Evolutionary conservation across 2,888 invertebrate genomes (phyloP).

Genomic region (Villa cingulata): DNA sequence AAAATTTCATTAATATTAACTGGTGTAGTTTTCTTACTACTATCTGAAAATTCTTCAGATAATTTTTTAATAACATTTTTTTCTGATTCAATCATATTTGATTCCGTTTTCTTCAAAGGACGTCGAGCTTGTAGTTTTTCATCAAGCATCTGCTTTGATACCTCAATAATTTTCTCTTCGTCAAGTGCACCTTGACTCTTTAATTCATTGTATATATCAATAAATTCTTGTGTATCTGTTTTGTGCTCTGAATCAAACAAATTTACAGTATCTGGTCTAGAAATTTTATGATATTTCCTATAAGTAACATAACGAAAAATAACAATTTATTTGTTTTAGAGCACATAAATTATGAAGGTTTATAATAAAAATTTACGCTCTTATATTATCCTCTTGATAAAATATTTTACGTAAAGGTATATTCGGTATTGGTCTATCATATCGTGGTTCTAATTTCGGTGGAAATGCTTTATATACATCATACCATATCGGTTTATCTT

Average conservation of each 20-base stretch:
- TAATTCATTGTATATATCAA: slow-evolving; percentile 46
- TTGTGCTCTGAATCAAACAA: slow-evolving; percentile 38
- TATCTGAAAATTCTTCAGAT: background rate
- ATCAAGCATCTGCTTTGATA: slow-evolving; percentile 35
- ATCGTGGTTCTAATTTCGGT: slow-evolving; percentile 69
- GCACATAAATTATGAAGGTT: background rate
- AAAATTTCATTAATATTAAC: slow-evolving; percentile 4
- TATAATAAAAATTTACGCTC: slow-evolving; percentile 51
- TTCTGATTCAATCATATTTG: background rate
- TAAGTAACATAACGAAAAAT: slow-evolving; percentile 14
- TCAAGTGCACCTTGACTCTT: slow-evolving; percentile 41
- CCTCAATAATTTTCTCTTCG: slow-evolving; percentile 39
- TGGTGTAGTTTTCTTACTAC: background rate
- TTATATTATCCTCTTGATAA: slow-evolving; percentile 66
- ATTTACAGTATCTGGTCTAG: slow-evolving; percentile 42
- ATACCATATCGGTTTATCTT: slow-evolving; percentile 87
- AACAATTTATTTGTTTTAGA: too few species aligned
- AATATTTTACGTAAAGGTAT: slow-evolving; percentile 54
- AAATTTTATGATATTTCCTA: slow-evolving; percentile 53
- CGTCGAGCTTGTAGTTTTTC: background rate
- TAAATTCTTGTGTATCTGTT: slow-evolving; percentile 45
- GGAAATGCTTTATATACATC: slow-evolving; percentile 84
- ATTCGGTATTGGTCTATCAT: slow-evolving; percentile 50
- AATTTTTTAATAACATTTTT: background rate
- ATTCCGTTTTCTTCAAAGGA: background rate